Percentiles rank a stretch among this genome's conserved stretches.
phyloP scores from a whole-genome alignment of 1,140 invertebrate species.

The Lerema accius region DNA sequence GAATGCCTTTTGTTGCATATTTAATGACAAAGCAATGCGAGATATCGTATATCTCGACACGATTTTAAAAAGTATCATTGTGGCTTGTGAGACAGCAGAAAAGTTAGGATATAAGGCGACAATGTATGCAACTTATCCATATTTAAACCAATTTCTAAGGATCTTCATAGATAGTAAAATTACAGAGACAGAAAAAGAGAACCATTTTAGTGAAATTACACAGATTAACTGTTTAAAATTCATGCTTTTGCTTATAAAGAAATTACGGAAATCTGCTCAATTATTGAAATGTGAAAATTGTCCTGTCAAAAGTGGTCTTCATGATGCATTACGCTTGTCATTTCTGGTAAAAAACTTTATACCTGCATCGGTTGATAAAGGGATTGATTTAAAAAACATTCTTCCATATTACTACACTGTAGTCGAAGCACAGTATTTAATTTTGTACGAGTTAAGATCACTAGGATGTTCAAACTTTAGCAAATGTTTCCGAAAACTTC shows the following conservation, averaged over 20 bases:
- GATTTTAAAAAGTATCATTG: conserved; percentile 48
- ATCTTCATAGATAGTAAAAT: conserved; percentile 54
- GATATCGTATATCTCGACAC: conserved; percentile 43
- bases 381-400: conserved; percentile 38
- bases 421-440: conserved; percentile 53
- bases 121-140: conserved; percentile 59
- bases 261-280: conserved; percentile 48
- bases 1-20: conserved; percentile 56
- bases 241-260: conserved; percentile 50
- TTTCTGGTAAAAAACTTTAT: conserved; percentile 60
- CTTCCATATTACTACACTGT: conserved; percentile 42
- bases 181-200: conserved; percentile 10
- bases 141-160: conserved; percentile 56
- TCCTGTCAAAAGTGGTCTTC: conserved; percentile 51
- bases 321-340: conserved; percentile 61
- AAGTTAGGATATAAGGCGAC: conserved; percentile 53
- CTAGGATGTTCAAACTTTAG: conserved; percentile 53
- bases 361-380: conserved; percentile 32
- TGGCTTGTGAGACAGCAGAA: conserved; percentile 50
- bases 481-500: conserved; percentile 60
- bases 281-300: conserved; percentile 69
- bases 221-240: conserved; percentile 53
- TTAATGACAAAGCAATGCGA: conserved; percentile 38
- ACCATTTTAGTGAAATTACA: conserved; percentile 20
- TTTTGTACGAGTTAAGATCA: conserved; percentile 47